phyloP scores from a whole-genome alignment of 2,797 vertebrate genomes.

The Sarcoramphus papa region DNA sequence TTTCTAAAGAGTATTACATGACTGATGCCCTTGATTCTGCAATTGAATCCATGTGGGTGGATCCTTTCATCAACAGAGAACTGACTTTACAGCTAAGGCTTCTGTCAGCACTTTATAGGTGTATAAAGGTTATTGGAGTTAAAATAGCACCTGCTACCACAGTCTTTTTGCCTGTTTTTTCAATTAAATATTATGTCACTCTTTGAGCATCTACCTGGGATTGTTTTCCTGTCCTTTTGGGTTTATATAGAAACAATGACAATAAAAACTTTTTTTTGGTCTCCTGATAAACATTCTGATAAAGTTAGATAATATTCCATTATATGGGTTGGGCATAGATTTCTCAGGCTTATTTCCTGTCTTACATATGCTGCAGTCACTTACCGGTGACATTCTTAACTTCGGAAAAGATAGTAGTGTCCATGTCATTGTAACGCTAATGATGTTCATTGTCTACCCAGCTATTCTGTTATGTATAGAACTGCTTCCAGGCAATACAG shows the following conservation, averaged over 20 bases:
- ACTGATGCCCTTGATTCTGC: slow-evolving; percentile 47
- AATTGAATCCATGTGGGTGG: slow-evolving; percentile 61
- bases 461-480: background rate
- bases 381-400: background rate
- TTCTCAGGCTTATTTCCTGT: background rate
- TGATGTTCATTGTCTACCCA: background rate
- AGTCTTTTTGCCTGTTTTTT: background rate
- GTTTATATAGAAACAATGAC: background rate
- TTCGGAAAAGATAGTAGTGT: background rate
- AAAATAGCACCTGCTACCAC: slow-evolving; percentile 49
- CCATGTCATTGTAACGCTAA: background rate
- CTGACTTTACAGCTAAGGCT: background rate
- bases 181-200: background rate
- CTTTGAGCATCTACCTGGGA: background rate
- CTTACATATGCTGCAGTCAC: background rate
- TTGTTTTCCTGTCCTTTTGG: background rate
- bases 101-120: slow-evolving; percentile 51
- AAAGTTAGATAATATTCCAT: background rate
- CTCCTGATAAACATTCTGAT: background rate
- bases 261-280: background rate
- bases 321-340: background rate
- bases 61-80: slow-evolving; percentile 43
- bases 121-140: slow-evolving; percentile 22
- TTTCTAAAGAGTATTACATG: slow-evolving; percentile 55
- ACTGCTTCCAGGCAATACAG: background rate